Conservation (phyloP, 1,140 invertebrate species). For the Ceratosolen fusciceps region DNA sequence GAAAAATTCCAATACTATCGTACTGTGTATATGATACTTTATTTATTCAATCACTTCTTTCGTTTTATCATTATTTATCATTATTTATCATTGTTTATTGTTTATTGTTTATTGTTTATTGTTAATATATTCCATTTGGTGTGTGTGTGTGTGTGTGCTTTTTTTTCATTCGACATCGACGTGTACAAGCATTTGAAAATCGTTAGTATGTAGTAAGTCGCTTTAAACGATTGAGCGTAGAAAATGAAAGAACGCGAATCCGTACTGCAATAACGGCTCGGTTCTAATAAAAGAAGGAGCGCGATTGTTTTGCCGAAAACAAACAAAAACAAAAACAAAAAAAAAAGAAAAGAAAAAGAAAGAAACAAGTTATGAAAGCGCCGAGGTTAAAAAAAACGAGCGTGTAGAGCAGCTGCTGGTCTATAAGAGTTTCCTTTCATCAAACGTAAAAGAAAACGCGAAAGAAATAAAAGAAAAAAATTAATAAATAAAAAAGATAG, state of each 20-base stretch:
- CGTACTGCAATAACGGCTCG: not conserved
- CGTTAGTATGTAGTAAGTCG: conserved; percentile 28
- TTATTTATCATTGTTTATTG: too few relatives aligned
- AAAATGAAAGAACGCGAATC: not conserved
- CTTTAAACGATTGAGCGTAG: conserved; percentile 32
- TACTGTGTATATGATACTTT: conserved; percentile 17
- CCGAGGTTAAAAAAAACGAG: not conserved
- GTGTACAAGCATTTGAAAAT: conserved; percentile 38
- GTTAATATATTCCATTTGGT: too few relatives aligned
- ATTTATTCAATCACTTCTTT: too few relatives aligned
- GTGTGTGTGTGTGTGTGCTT: too few relatives aligned
- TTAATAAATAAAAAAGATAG: too few relatives aligned
- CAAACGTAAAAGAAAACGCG: too few relatives aligned
- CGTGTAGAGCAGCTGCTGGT: not conserved
- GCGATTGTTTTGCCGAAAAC: conserved; percentile 14
- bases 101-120: too few relatives aligned
- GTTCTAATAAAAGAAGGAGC: conserved; percentile 6
- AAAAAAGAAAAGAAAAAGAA: too few relatives aligned
- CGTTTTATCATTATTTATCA: too few relatives aligned
- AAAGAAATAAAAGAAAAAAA: conserved; percentile 6
- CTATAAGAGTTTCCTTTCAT: conserved; percentile 4
- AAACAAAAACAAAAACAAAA: too few relatives aligned
- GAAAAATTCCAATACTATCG: conserved; percentile 68
- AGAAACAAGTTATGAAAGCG: not conserved
- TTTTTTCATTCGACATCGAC: conserved; percentile 36